phyloP scores from a whole-genome alignment of 2,888 invertebrate genomes.

The Odontothrips loti region DNA sequence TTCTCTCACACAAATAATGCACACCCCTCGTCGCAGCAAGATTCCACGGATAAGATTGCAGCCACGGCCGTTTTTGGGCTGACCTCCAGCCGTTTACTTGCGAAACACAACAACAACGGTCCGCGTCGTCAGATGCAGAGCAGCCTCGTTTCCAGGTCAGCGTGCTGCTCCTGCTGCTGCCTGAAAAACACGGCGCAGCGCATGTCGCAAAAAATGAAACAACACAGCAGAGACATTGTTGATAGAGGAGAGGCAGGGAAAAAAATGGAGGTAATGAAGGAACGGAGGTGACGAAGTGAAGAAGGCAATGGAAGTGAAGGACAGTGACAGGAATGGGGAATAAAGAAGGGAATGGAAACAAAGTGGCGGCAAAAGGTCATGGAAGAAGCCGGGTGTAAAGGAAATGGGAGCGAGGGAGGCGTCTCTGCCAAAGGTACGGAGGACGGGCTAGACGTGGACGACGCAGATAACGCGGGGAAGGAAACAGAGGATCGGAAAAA shows the following conservation, averaged over 20 bases:
- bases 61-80: too few relatives aligned
- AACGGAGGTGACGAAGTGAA: not conserved
- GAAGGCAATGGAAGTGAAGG: not conserved
- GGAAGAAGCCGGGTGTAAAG: too few relatives aligned
- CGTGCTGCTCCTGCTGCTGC: not conserved
- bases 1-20: too few relatives aligned
- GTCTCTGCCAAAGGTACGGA: too few relatives aligned
- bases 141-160: not conserved
- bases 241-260: not conserved
- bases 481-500: too few relatives aligned
- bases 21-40: too few relatives aligned
- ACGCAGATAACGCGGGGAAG: too few relatives aligned
- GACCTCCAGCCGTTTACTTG: not conserved
- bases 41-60: too few relatives aligned
- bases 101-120: not conserved
- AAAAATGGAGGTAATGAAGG: not conserved
- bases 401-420: too few relatives aligned
- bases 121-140: not conserved
- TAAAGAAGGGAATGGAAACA: too few relatives aligned
- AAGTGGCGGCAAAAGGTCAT: too few relatives aligned
- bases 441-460: too few relatives aligned
- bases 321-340: not conserved
- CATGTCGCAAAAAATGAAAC: not conserved
- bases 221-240: not conserved
- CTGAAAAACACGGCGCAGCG: not conserved